Base-by-base conservation (phyloP, 2,797 vertebrate species). In the Tolypeutes matacus region DNA sequence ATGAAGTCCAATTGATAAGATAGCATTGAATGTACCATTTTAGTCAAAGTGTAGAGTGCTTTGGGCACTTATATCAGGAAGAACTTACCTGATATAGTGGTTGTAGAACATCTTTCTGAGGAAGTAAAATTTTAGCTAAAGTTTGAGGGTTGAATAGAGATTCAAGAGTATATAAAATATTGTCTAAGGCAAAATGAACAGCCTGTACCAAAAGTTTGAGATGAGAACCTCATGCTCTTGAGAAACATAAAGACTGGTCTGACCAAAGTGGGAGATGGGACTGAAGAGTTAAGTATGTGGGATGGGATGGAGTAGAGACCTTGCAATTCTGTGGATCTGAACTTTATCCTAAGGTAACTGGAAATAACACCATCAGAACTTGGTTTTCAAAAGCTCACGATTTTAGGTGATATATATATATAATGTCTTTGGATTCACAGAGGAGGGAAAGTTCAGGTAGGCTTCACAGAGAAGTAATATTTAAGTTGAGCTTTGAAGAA, bases 281-380 rank as follows among this genome's bases (percentile, higher is more conserved):
- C 29, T 73, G 69, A 87, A 87, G 75, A 72, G 70, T 72, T 87
- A 67, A 73, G 18, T 46, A 46, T 5, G 12, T 80, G 31, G 23
- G 29, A 21, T 85, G 77, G 53, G 76, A 62, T 17, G 56, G 29
- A 8, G 27, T 42, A 12, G 7, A 17, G 42, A 9, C 34, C 53
- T 70, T 72, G 21, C 3, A 77, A 77, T 15, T 75, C 34, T 77
- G 64, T 72, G 65, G 31, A 80, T 86, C 73, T 65, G 36, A n/a
- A 94, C 10, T 77, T 94, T 53, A 62, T 80, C 34, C 34, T 42
- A 78, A 85, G 46, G 29, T 93, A 77, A 85, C 14, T 64, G 62
- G 17, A 12, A 82, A 65, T 62, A 93, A 75, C 20, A 51, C 34
- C 67, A 76, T 62, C 62, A 89, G 31, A 83, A 76, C 14, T 76